Evolutionary conservation across 2,888 invertebrate genomes (phyloP).

Genomic region (Iphiclides podalirius): DNA sequence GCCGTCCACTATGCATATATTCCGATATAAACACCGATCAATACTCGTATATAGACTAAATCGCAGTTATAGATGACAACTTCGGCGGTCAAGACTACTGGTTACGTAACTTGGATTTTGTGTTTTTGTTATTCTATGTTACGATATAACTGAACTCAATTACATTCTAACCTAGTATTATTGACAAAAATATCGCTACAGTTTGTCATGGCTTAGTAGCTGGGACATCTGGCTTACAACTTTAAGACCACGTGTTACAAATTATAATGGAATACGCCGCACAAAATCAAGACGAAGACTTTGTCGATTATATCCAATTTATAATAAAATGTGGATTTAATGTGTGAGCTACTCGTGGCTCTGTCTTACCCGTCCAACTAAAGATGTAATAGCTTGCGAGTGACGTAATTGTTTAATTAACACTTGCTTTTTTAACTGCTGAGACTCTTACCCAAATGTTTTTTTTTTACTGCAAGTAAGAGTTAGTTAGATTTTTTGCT

Average conservation of each 20-base stretch:
- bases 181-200: neutral
- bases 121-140: slow-evolving; percentile 6
- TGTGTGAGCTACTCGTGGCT: too few relatives aligned
- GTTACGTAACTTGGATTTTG: slow-evolving; percentile 6
- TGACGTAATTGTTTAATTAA: too few relatives aligned
- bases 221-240: neutral
- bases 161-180: neutral
- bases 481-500: too few relatives aligned
- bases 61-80: neutral
- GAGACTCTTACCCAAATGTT: too few relatives aligned
- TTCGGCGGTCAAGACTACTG: slow-evolving; percentile 1
- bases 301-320: neutral
- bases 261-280: too few relatives aligned
- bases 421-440: too few relatives aligned
- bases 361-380: too few relatives aligned
- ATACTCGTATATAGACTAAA: neutral
- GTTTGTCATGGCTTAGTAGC: neutral
- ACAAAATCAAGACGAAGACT: too few relatives aligned
- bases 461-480: too few relatives aligned
- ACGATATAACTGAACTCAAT: neutral
- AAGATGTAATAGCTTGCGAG: too few relatives aligned
- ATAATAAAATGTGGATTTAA: neutral
- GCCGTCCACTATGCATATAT: too few relatives aligned
- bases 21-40: too few relatives aligned
- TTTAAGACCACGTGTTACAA: neutral